phyloP scores from a whole-genome alignment of 2,797 vertebrate genomes.

The Clarias laeviceps region DNA sequence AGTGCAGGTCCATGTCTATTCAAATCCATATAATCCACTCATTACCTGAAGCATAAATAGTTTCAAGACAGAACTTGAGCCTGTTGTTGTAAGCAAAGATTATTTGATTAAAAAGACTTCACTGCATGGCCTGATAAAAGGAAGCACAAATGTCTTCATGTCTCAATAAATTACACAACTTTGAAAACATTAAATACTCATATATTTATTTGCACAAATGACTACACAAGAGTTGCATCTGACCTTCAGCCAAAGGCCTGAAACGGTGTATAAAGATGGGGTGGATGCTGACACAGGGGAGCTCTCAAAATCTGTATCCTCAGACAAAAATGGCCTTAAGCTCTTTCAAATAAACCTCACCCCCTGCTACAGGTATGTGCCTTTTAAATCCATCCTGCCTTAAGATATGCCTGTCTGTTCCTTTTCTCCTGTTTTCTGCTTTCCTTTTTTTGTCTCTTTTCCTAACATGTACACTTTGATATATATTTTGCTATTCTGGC shows the following conservation, averaged over 20 bases:
- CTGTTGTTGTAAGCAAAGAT: conserved; percentile 41
- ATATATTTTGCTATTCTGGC: not conserved
- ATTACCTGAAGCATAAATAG: not conserved
- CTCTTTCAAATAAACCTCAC: conserved; percentile 1
- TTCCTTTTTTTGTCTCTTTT: conserved; percentile 3
- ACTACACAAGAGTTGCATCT: not conserved
- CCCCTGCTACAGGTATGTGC: not conserved
- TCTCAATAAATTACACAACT: not conserved
- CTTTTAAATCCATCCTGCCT: conserved; percentile 3
- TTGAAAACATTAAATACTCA: not conserved
- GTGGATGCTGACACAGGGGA: conserved; percentile 1
- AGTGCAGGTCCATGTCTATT: not conserved
- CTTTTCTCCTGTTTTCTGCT: not conserved
- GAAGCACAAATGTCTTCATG: not conserved
- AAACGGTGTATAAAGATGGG: not conserved
- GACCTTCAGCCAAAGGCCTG: not conserved
- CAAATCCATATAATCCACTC: not conserved
- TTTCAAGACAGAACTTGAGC: not conserved
- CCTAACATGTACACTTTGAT: conserved; percentile 6
- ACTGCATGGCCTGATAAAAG: too few species aligned
- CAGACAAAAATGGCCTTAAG: conserved; percentile 16
- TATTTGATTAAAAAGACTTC: conserved; percentile 43
- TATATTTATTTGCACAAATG: not conserved
- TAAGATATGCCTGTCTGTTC: not conserved
- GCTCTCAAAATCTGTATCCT: conserved; percentile 9